phyloP scores from a whole-genome alignment of 2,797 vertebrate species.

The Rhabdomys pumilio region DNA sequence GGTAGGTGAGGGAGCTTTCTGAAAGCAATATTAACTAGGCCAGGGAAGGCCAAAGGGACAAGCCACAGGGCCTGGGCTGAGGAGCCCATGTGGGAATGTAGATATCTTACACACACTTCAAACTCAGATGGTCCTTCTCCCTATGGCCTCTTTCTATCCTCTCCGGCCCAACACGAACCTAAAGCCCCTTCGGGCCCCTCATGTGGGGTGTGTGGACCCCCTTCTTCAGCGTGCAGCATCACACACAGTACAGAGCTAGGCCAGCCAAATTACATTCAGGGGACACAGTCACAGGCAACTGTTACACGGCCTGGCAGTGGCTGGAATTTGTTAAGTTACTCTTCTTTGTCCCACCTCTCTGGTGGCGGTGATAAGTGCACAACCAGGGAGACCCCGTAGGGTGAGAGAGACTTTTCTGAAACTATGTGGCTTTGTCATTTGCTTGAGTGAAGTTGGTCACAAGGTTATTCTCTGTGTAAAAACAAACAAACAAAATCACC shows the following conservation, averaged over 20 bases:
- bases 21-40: neutral
- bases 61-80: neutral
- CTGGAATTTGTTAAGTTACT: neutral
- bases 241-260: neutral
- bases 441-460: neutral
- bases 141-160: neutral
- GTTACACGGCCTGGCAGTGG: neutral
- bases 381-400: neutral
- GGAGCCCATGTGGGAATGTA: neutral
- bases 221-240: neutral
- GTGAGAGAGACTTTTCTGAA: neutral
- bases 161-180: rapidly evolving
- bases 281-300: neutral
- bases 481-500: neutral
- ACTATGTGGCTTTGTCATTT: neutral
- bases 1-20: neutral
- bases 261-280: neutral
- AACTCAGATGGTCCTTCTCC: neutral
- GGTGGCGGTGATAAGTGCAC: neutral
- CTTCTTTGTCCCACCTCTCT: neutral
- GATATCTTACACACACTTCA: neutral
- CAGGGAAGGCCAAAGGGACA: neutral
- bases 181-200: neutral
- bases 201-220: neutral
- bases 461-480: neutral